A percentile compares a stretch with the other conserved stretches of the same genome.
These are phyloP conservation scores for Acanthis flammea DNA, from an alignment of 2,797 vertebrate species.

Conservation along the genomic window DNA sequence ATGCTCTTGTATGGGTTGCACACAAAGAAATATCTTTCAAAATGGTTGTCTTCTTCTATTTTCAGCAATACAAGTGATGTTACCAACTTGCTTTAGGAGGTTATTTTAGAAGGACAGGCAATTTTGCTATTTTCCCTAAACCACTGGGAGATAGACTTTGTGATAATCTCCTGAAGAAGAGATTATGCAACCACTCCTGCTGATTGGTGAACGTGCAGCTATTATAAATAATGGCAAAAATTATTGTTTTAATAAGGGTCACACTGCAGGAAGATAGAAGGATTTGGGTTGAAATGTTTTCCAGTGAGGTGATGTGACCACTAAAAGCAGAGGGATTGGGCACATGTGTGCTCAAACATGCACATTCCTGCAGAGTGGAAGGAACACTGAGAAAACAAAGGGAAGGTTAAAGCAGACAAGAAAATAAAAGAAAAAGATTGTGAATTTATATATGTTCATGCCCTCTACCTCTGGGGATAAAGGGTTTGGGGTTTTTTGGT, in stretches of 20 bases:
- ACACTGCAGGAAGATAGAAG: background rate
- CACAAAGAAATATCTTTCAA: background rate
- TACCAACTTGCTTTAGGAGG: background rate
- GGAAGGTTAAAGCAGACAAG: background rate
- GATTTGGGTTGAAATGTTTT: background rate
- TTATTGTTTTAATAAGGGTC: background rate
- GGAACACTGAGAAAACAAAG: background rate
- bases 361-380: background rate
- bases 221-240: background rate
- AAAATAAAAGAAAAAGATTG: background rate
- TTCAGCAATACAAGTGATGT: background rate
- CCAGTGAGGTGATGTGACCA: background rate
- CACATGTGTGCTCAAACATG: background rate
- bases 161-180: background rate
- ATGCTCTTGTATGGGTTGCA: background rate
- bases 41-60: background rate
- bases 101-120: background rate
- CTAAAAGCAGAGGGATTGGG: background rate
- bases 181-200: background rate
- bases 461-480: background rate
- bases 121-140: background rate
- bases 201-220: background rate
- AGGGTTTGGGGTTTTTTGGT: rapidly evolving
- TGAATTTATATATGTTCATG: background rate
- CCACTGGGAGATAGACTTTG: background rate